phyloP scores from a whole-genome alignment of 2,113 vertebrate species.

The Chlamydotis undulata region DNA sequence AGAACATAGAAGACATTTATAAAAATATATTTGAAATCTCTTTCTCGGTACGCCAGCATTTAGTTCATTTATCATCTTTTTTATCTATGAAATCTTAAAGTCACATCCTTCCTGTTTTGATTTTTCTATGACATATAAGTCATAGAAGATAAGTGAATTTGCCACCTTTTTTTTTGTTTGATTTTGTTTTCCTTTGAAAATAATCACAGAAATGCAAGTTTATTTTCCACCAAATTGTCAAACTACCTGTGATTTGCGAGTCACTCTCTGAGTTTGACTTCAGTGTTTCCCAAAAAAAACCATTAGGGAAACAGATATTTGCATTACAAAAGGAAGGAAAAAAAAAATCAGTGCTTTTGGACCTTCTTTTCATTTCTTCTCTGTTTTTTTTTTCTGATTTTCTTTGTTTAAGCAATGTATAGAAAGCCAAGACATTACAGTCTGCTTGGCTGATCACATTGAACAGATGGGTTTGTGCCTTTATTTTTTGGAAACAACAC shows the following conservation, averaged over 20 bases:
- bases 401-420: background rate
- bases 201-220: background rate
- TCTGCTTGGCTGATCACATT: background rate
- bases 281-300: background rate
- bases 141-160: background rate
- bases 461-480: background rate
- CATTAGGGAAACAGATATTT: background rate
- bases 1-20: background rate
- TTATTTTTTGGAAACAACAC: background rate
- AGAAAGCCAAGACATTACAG: slow-evolving; percentile 13
- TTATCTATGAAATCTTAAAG: background rate
- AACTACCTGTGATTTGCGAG: background rate
- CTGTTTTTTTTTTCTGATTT: background rate
- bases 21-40: background rate
- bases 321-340: background rate
- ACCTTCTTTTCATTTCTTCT: background rate
- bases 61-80: background rate
- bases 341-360: background rate
- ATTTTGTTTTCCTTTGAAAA: background rate
- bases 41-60: background rate
- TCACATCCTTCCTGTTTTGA: background rate
- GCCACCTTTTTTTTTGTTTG: background rate
- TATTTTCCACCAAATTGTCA: background rate
- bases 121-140: background rate
- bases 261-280: background rate